Evolutionary conservation across 2,888 invertebrate genomes (phyloP).

Genomic region (Torymus tubicola): DNA sequence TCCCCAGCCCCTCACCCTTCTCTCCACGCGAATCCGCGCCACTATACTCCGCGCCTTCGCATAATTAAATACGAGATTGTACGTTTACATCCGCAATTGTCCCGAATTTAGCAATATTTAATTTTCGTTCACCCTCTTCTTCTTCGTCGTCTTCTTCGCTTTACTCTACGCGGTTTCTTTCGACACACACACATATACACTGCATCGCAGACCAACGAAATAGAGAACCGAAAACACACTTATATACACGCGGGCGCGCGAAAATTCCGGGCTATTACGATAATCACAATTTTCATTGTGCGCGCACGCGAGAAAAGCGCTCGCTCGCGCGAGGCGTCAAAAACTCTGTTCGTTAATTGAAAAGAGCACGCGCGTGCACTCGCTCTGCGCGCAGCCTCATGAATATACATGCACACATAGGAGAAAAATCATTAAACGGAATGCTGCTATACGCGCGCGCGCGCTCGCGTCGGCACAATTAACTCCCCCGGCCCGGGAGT

Average conservation of each 20-base stretch:
- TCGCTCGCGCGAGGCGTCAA: conserved; percentile 30
- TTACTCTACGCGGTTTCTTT: conserved; percentile 34
- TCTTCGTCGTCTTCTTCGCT: conserved; percentile 54
- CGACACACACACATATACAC: conserved; percentile 24
- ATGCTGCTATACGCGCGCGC: neutral
- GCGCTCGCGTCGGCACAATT: conserved; percentile 38
- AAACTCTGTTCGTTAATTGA: conserved; percentile 52
- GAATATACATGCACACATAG: conserved; percentile 28
- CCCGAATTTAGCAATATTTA: conserved; percentile 73
- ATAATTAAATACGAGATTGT: conserved; percentile 73
- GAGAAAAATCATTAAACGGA: conserved; percentile 56
- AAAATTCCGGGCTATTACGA: conserved; percentile 53
- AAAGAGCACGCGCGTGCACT: conserved; percentile 31
- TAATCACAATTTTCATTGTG: conserved; percentile 54
- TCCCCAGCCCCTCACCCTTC: neutral
- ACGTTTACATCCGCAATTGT: conserved; percentile 68
- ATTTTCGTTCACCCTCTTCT: conserved; percentile 62
- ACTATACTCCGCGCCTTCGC: conserved; percentile 57
- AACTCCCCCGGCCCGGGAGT: conserved; percentile 35
- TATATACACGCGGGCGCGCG: neutral
- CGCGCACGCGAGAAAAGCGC: neutral
- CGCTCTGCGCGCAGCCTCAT: conserved; percentile 2
- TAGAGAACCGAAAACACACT: conserved; percentile 33
- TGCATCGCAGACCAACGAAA: conserved; percentile 21
- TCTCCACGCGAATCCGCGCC: neutral